Base-by-base conservation (phyloP, 2,888 invertebrate genomes). In the Caenorhabditis doughertyi region DNA sequence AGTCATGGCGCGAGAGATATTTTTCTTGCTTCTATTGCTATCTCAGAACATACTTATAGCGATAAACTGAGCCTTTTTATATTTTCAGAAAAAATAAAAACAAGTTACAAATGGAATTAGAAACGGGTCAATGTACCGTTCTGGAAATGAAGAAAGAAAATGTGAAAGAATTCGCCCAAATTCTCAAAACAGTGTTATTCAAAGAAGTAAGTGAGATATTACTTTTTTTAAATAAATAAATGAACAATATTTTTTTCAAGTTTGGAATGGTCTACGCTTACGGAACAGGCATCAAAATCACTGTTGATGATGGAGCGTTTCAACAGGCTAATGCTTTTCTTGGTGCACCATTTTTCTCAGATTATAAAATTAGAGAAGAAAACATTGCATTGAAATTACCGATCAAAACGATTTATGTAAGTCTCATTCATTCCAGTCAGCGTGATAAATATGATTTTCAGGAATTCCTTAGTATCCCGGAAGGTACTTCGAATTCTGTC, bases 261-360 rank as follows among this genome's bases (percentile, higher is more conserved):
- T 49, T 53, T n/a, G 83, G 83, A 21, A 76, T 76, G 13, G 25
- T 83, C 8, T 76, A 83, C 56, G 44, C 72, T 16, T 62, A 29
- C 23, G 62, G 55, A 8, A 62, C 35, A 0, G 85, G 85, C 13
- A 11, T 81, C 32, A 81, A 83, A 32, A 81, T 85, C 16, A 83
- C 81, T 8, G 79, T 79, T 2, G 85, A 85, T 32, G 85, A 85
- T 44, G 70, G 65, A 35, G 55, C 53, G 13, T 85, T 68, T 64
- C 81, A 85, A 49, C 85, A 83, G 67, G 85, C 85, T 0, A 81
- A 58, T 16, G 79, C 68, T 5, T 85, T 79, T 53, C 55, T 85
- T 1, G 76, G 81, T 29, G 39, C 81, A 0, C 16, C 81, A 5
- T 71, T 83, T 13, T 85, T 85, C 68, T 77, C 79, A 7, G 51